These are phyloP conservation scores for Pelosia muscerda DNA, from an alignment of 2,888 invertebrate species.

Conservation along the genomic window DNA sequence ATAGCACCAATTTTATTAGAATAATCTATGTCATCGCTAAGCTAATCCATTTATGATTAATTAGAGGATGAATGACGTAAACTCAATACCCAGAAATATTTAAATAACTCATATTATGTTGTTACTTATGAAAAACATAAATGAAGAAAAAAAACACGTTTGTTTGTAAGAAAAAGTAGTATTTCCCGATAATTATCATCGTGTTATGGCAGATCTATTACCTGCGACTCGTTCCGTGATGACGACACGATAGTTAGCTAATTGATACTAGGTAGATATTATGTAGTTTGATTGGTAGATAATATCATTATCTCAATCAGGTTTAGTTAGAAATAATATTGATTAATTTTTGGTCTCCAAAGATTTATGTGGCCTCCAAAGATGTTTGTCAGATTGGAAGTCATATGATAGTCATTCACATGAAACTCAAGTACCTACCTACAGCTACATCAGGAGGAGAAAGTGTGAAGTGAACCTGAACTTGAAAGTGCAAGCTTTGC, in stretches of 20 bases:
- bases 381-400: too few relatives aligned
- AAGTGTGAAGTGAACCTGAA: too few relatives aligned
- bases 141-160: slow-evolving; percentile 6
- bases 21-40: background rate
- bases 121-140: background rate
- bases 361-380: too few relatives aligned
- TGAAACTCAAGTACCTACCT: too few relatives aligned
- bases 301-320: background rate
- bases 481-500: too few relatives aligned
- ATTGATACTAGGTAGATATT: background rate
- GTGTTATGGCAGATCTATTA: slow-evolving; percentile 9
- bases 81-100: background rate
- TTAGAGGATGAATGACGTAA: background rate
- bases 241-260: slow-evolving; percentile 5
- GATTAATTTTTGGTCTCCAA: too few relatives aligned
- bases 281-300: background rate
- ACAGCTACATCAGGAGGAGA: too few relatives aligned
- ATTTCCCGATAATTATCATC: slow-evolving; percentile 14
- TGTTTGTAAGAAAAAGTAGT: slow-evolving; percentile 15
- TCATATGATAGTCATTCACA: too few relatives aligned
- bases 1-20: background rate
- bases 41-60: background rate
- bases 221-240: slow-evolving; percentile 4
- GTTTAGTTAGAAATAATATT: too few relatives aligned
- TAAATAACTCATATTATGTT: background rate